These are phyloP conservation scores for Malurus cyaneus DNA, from an alignment of 2,113 vertebrate species.

Conservation along the genomic window DNA sequence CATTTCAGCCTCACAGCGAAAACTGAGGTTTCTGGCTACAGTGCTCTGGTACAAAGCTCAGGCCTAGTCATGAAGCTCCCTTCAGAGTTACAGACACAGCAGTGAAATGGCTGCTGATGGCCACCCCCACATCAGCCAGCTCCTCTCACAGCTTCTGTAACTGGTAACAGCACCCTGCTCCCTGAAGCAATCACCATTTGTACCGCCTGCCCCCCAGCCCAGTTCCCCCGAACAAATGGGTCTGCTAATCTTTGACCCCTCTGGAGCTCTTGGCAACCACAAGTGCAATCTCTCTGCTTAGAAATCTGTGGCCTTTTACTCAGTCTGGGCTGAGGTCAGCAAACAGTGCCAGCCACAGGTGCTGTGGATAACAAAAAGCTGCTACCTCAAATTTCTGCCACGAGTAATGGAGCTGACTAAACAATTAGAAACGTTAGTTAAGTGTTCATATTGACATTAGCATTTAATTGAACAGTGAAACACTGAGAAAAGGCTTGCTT, in stretches of 20 bases:
- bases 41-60: not conserved
- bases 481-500: not conserved
- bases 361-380: not conserved
- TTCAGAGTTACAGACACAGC: not conserved
- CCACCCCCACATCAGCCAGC: not conserved
- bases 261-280: not conserved
- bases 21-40: not conserved
- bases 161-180: not conserved
- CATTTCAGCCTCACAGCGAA: not conserved
- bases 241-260: not conserved
- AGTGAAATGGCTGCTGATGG: not conserved
- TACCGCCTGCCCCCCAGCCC: fast-evolving
- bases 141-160: not conserved
- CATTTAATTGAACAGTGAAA: not conserved
- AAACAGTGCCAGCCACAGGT: not conserved
- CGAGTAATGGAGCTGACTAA: not conserved
- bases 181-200: not conserved
- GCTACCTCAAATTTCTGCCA: not conserved
- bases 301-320: not conserved
- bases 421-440: not conserved
- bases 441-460: not conserved
- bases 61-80: not conserved
- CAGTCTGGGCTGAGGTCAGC: not conserved
- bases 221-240: not conserved
- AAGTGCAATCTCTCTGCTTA: fast-evolving